Conservation (phyloP, 2,888 invertebrate genomes). For the Ormyrus labotus region DNA sequence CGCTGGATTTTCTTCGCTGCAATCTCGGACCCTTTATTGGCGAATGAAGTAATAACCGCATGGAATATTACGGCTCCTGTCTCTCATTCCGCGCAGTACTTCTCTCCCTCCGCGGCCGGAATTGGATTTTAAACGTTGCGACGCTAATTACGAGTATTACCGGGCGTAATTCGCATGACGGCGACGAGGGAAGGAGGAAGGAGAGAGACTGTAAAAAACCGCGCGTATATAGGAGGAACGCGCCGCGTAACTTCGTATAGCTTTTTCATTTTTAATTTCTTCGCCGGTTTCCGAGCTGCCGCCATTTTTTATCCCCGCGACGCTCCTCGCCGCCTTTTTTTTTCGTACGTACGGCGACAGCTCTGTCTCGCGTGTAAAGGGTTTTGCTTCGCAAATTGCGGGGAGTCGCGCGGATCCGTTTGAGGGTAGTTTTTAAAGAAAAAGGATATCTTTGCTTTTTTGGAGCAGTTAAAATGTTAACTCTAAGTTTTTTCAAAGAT, state of each 20-base stretch:
- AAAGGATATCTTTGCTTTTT: background rate
- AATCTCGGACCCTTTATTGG: constrained; percentile 54
- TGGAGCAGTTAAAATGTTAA: background rate
- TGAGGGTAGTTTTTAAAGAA: background rate
- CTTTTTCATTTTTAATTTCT: constrained; percentile 38
- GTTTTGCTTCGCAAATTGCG: constrained; percentile 10
- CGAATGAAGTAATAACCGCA: constrained; percentile 59
- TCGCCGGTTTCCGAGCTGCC: background rate
- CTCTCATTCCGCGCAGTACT: constrained; percentile 4
- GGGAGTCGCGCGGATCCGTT: background rate
- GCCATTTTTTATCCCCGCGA: background rate
- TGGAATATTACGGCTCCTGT: constrained; percentile 51
- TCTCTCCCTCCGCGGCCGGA: background rate
- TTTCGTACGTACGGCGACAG: background rate
- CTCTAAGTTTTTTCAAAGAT: too few species aligned
- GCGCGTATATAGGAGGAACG: constrained; percentile 16
- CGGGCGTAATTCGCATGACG: constrained; percentile 37
- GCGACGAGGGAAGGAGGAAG: background rate
- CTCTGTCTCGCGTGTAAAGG: background rate
- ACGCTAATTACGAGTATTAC: constrained; percentile 51
- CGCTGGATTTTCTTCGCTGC: constrained; percentile 16
- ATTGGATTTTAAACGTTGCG: constrained; percentile 53
- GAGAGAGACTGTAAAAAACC: constrained; percentile 21
- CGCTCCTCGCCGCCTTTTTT: background rate
- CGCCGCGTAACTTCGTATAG: constrained; percentile 19